A percentile compares a stretch with the other conserved stretches of the same genome.
phyloP scores from a whole-genome alignment of 2,113 vertebrate species.

The Strix uralensis region DNA sequence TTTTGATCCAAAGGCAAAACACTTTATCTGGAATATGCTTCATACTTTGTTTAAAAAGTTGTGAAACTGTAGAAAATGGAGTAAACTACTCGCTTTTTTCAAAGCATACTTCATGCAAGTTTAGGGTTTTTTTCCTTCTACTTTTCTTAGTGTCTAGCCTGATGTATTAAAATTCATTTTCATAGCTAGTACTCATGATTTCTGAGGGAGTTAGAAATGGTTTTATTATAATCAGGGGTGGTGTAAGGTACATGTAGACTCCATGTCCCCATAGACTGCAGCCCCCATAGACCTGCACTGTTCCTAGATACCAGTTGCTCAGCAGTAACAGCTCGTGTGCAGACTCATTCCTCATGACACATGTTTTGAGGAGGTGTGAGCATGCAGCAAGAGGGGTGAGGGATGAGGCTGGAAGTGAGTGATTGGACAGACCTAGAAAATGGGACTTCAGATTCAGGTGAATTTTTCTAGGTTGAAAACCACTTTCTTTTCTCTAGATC shows the following conservation, averaged over 20 bases:
- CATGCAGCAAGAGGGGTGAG: background rate
- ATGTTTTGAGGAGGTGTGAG: background rate
- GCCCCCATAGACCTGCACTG: background rate
- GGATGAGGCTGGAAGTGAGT: background rate
- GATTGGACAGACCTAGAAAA: background rate
- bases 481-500: background rate
- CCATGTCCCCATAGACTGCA: background rate
- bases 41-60: background rate
- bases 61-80: background rate
- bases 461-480: background rate
- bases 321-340: background rate
- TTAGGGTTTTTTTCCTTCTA: background rate
- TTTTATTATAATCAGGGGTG: background rate
- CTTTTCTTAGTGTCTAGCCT: background rate
- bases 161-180: background rate
- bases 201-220: background rate
- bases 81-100: background rate
- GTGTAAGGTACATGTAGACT: background rate
- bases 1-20: background rate
- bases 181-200: background rate
- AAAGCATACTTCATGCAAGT: background rate
- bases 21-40: background rate
- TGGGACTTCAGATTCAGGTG: background rate
- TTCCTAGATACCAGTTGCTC: background rate
- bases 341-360: background rate